A percentile compares a stretch with the other conserved stretches of the same genome.
phyloP scores from a whole-genome alignment of 1,140 invertebrate genomes.

The Aplysia californica region DNA sequence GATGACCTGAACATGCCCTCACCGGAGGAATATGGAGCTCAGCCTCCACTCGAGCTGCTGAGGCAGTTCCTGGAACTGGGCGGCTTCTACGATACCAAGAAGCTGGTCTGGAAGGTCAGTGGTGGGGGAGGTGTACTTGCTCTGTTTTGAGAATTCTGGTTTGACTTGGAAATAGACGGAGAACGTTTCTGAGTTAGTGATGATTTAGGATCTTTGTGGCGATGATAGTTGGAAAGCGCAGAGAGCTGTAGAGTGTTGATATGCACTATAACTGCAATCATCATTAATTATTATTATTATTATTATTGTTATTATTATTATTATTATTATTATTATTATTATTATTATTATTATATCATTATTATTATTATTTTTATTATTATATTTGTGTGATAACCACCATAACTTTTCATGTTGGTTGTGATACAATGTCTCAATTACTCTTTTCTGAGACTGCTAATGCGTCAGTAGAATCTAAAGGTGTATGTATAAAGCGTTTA shows the following conservation, averaged over 20 bases:
- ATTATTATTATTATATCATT: too few species aligned
- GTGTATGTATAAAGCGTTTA: too few species aligned
- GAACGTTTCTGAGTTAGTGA: not conserved
- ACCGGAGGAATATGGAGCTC: conserved; percentile 65
- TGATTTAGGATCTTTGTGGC: not conserved
- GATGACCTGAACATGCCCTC: conserved; percentile 71
- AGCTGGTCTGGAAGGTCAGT: conserved; percentile 82
- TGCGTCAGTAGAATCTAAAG: too few species aligned
- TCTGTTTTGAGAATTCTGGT: not conserved
- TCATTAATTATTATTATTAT: not conserved
- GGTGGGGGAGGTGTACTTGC: not conserved
- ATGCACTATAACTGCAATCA: not conserved
- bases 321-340: not conserved
- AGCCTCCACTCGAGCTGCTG: conserved; percentile 67
- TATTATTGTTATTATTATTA: not conserved
- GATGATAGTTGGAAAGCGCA: not conserved
- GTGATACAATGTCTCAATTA: too few species aligned
- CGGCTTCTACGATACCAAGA: conserved; percentile 86
- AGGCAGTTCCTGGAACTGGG: conserved; percentile 84
- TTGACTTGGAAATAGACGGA: not conserved
- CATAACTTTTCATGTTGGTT: too few species aligned
- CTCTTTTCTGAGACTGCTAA: too few species aligned
- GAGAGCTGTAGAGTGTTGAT: too few species aligned
- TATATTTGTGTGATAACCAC: too few species aligned
- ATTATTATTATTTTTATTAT: too few species aligned